Conservation (phyloP, 1,140 invertebrate genomes). For the Psix sp. region DNA sequence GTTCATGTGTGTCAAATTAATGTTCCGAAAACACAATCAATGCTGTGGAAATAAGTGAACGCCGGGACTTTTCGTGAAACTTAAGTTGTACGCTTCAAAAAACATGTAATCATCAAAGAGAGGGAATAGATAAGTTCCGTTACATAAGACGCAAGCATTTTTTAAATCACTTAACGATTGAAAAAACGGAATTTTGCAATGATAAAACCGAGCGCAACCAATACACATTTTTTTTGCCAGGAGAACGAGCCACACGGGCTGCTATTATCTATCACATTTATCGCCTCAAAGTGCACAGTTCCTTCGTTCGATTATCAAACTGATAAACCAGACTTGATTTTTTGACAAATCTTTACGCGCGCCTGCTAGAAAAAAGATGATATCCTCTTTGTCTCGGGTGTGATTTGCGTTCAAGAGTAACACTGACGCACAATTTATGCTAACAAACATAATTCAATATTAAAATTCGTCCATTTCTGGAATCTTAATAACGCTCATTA, state of each 20-base stretch:
- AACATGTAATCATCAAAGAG: conserved; percentile 1
- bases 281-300: conserved; percentile 3
- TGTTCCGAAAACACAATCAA: conserved; percentile 8
- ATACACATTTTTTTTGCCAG: conserved; percentile 11
- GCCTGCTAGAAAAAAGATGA: background rate
- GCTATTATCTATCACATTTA: conserved; percentile 20
- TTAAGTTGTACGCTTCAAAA: conserved; percentile 5
- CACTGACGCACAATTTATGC: too few species aligned
- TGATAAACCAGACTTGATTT: conserved; percentile 1
- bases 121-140: conserved; percentile 3
- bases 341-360: background rate
- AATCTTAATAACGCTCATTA: too few species aligned
- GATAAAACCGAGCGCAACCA: conserved; percentile 17
- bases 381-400: conserved; percentile 6
- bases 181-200: background rate
- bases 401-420: too few species aligned
- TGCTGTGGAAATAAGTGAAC: conserved; percentile 3
- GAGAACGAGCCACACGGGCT: background rate
- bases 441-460: too few species aligned
- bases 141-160: conserved; percentile 14
- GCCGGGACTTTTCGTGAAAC: too few species aligned
- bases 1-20: too few species aligned
- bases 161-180: conserved; percentile 8
- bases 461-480: too few species aligned
- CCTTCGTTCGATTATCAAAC: conserved; percentile 4